These are phyloP conservation scores for Zootoca vivipara DNA, from an alignment of 2,113 vertebrate genomes.

Conservation along the genomic window DNA sequence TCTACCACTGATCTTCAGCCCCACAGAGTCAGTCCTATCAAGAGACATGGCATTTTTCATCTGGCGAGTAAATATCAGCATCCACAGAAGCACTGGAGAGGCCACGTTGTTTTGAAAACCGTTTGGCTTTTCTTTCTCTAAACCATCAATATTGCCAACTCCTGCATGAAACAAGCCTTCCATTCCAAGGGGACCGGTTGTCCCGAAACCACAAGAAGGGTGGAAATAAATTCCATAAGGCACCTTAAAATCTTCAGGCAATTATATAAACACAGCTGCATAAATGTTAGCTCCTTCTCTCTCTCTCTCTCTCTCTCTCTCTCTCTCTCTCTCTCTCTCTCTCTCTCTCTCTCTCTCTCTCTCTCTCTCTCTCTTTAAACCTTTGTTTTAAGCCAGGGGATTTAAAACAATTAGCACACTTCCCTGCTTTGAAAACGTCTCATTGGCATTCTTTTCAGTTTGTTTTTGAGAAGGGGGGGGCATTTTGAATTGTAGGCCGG, in stretches of 20 bases:
- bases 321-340: not conserved
- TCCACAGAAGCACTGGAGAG: fast-evolving
- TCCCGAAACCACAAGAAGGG: slow-evolving; percentile 57
- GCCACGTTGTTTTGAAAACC: slow-evolving; percentile 15
- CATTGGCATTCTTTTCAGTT: slow-evolving; percentile 48
- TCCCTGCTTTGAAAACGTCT: slow-evolving; percentile 47
- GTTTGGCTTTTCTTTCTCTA: not conserved
- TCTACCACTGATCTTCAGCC: not conserved
- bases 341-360: not conserved
- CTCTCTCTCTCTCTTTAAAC: not conserved
- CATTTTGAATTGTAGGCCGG: slow-evolving; percentile 49
- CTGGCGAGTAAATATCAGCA: not conserved
- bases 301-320: not conserved
- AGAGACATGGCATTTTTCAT: not conserved
- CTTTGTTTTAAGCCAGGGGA: not conserved
- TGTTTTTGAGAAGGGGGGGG: slow-evolving; percentile 33
- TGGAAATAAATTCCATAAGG: slow-evolving; percentile 46
- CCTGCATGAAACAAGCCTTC: slow-evolving; percentile 33
- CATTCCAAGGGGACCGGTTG: slow-evolving; percentile 35
- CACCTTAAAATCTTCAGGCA: slow-evolving; percentile 56
- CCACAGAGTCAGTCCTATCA: not conserved
- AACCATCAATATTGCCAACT: slow-evolving; percentile 27
- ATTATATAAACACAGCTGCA: slow-evolving; percentile 68
- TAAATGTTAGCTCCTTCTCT: slow-evolving; percentile 44
- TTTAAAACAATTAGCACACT: slow-evolving; percentile 54